phyloP scores from a whole-genome alignment of 2,888 invertebrate genomes.

The Drosophila neonasuta region DNA sequence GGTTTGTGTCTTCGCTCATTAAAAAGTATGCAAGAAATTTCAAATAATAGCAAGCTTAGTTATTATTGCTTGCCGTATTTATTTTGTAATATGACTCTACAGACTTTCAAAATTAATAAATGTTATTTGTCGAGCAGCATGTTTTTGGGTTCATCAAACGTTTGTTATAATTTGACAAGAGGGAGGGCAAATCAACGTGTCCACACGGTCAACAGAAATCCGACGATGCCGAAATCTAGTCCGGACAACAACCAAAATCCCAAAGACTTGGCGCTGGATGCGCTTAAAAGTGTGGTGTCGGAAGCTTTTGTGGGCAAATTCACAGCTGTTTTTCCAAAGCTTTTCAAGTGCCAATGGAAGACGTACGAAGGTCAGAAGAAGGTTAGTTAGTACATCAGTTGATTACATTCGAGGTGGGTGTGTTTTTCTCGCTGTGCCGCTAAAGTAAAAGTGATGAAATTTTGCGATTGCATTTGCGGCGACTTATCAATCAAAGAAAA shows the following conservation, averaged over 20 bases:
- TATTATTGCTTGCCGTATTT: not conserved
- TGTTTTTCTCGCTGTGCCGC: slow-evolving; percentile 34
- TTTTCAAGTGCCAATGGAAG: slow-evolving; percentile 69
- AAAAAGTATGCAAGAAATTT: not conserved
- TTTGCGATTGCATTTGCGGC: slow-evolving; percentile 15
- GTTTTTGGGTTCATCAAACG: slow-evolving; percentile 12
- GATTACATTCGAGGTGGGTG: slow-evolving; percentile 69
- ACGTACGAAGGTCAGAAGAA: slow-evolving; percentile 74
- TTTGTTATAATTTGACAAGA: not conserved
- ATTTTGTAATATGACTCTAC: not conserved
- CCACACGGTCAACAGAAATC: not conserved
- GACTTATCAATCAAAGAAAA: slow-evolving; percentile 50
- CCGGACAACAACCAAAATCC: slow-evolving; percentile 58
- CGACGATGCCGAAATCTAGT: slow-evolving; percentile 12
- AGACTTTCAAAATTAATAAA: not conserved
- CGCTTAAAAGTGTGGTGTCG: slow-evolving; percentile 53
- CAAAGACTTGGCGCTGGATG: slow-evolving; percentile 36
- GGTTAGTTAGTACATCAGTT: slow-evolving; percentile 68
- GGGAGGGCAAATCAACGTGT: not conserved
- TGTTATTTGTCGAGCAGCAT: slow-evolving; percentile 3
- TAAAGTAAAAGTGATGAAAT: slow-evolving; percentile 24
- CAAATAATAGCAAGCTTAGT: slow-evolving; percentile 22
- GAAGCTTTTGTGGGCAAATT: slow-evolving; percentile 62
- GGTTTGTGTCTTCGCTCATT: slow-evolving; percentile 27
- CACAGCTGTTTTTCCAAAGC: slow-evolving; percentile 75